phyloP scores from a whole-genome alignment of 1,140 invertebrate genomes.

The Trichonephila clavata region DNA sequence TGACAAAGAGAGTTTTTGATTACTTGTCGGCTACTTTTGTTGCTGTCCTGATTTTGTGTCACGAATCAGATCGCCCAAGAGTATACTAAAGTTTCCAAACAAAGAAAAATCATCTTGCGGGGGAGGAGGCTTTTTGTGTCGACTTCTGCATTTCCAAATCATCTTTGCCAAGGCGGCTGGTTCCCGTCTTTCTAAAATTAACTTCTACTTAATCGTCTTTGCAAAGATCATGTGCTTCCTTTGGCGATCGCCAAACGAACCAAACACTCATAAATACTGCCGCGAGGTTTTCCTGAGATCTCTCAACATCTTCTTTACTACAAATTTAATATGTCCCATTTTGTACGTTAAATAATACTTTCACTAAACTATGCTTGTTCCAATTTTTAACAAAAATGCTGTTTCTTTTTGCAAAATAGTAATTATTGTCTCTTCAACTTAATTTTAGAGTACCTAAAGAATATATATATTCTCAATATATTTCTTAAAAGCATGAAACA shows the following conservation, averaged over 20 bases:
- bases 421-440: too few relatives aligned
- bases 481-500: too few relatives aligned
- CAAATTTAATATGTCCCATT: too few relatives aligned
- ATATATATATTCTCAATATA: too few relatives aligned
- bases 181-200: conserved; percentile 56
- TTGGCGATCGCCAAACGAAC: conserved; percentile 20
- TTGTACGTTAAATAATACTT: too few relatives aligned
- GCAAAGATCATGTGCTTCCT: background rate
- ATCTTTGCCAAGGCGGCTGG: conserved; percentile 33
- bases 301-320: too few relatives aligned
- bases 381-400: too few relatives aligned
- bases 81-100: conserved; percentile 49
- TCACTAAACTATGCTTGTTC: too few relatives aligned
- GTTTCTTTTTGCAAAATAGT: too few relatives aligned
- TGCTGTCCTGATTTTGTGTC: conserved; percentile 28
- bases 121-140: conserved; percentile 58
- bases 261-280: too few relatives aligned
- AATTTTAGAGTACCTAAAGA: too few relatives aligned
- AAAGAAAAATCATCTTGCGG: conserved; percentile 49
- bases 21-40: background rate
- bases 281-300: too few relatives aligned
- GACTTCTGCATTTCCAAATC: conserved; percentile 55
- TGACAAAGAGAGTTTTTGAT: background rate
- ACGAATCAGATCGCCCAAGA: conserved; percentile 23
- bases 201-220: conserved; percentile 33